Evolutionary conservation across 2,888 invertebrate species (phyloP).

Genomic region (Pristionchus mayeri): DNA sequence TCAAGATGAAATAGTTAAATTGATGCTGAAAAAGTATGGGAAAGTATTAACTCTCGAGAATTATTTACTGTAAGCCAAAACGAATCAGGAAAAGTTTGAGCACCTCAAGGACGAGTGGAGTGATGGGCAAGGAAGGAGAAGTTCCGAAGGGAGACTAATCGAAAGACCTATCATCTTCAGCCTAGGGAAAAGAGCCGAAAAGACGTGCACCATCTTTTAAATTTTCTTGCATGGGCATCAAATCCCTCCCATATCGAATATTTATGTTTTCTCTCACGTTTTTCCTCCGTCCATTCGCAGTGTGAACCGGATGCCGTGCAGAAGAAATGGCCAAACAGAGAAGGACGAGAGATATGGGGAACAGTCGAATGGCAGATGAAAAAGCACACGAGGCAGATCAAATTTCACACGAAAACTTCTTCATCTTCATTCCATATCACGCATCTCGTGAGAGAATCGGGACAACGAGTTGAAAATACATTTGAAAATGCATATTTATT

Average conservation of each 20-base stretch:
- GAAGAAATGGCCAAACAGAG: slow-evolving; percentile 23
- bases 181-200: background rate
- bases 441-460: too few species aligned
- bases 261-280: background rate
- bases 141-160: background rate
- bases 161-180: too few species aligned
- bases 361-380: background rate
- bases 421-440: too few species aligned
- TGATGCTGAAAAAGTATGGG: too few species aligned
- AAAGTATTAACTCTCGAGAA: too few species aligned
- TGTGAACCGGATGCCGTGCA: background rate
- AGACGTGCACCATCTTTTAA: too few species aligned
- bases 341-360: background rate
- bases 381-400: background rate
- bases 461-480: background rate
- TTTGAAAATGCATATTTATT: too few species aligned
- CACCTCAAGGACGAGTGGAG: background rate
- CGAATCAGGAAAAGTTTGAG: too few species aligned
- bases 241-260: background rate
- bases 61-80: too few species aligned
- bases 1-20: too few species aligned
- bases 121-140: background rate
- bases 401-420: background rate
- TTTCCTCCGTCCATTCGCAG: background rate
- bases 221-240: too few species aligned